phyloP scores from a whole-genome alignment of 2,888 invertebrate species.

The Machimus atricapillus region DNA sequence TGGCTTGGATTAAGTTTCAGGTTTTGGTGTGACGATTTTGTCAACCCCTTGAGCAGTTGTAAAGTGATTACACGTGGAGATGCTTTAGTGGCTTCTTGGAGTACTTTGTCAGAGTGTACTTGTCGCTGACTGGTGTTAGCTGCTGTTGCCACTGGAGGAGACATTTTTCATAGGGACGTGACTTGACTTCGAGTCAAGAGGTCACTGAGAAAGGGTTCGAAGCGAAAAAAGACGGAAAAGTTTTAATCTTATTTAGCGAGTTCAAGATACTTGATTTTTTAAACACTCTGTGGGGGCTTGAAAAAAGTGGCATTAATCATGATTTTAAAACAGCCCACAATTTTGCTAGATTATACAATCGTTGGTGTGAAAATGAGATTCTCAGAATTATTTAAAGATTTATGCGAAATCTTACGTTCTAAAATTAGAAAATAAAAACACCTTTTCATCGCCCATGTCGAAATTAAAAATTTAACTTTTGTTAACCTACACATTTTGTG shows the following conservation, averaged over 20 bases:
- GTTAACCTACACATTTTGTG: not conserved
- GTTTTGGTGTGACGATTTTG: constrained; percentile 16
- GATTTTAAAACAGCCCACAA: not conserved
- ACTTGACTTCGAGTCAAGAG: not conserved
- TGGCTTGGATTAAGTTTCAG: not conserved
- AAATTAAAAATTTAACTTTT: not conserved
- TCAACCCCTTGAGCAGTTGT: constrained; percentile 3
- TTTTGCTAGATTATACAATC: not conserved
- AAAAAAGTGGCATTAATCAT: not conserved
- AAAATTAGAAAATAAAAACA: not conserved
- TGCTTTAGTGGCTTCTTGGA: constrained; percentile 18
- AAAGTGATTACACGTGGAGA: constrained; percentile 22
- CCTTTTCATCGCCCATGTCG: not conserved
- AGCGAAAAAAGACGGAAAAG: not conserved
- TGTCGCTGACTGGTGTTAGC: not conserved
- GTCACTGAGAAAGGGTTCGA: not conserved
- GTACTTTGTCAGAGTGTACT: not conserved
- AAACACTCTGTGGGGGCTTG: not conserved
- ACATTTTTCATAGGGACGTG: not conserved
- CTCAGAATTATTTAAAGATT: not conserved
- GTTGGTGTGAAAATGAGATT: not conserved
- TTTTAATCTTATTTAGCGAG: not conserved
- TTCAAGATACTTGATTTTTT: not conserved
- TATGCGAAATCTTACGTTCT: not conserved
- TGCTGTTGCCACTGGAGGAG: not conserved